phyloP scores from a whole-genome alignment of 37 sponge, comb jelly and placozoan genomes.

The Theonella swinhoei region DNA sequence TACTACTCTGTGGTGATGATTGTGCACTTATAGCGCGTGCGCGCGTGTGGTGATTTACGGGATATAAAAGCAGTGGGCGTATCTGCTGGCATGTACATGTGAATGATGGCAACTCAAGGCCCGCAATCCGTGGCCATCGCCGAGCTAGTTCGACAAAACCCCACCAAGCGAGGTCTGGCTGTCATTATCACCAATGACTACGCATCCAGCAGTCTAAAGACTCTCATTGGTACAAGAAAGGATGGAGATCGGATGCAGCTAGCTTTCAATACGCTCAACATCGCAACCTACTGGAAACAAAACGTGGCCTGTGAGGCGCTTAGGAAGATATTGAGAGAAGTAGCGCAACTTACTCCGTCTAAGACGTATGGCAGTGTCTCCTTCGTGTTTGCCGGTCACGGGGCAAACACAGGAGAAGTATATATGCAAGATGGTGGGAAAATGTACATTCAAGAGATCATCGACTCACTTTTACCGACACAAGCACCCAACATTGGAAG shows the following conservation, averaged over 20 bases:
- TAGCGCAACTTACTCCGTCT: neutral
- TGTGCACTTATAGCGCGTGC: no score
- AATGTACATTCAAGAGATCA: constrained; percentile 8
- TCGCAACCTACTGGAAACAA: constrained; percentile 2
- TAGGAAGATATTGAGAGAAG: neutral
- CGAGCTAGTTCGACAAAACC: neutral
- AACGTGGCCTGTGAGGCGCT: neutral
- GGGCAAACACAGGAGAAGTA: neutral
- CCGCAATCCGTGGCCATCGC: no score
- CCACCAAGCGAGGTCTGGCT: constrained; percentile 21
- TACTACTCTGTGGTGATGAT: no score
- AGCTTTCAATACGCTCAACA: neutral
- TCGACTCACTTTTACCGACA: constrained; percentile 16
- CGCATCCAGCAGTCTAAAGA: neutral
- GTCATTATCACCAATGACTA: constrained; percentile 54
- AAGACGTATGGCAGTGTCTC: neutral
- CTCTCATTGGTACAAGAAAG: constrained; percentile 4
- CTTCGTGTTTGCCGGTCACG: constrained; percentile 55
- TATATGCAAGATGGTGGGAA: constrained; percentile 26
- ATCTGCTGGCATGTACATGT: no score
- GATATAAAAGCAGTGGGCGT: no score
- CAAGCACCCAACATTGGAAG: neutral
- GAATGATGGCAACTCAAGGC: no score
- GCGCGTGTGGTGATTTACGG: no score
- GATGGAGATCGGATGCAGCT: constrained; percentile 2